phyloP scores from a whole-genome alignment of 2,797 vertebrate genomes.

The Leucoraja ocellata region DNA sequence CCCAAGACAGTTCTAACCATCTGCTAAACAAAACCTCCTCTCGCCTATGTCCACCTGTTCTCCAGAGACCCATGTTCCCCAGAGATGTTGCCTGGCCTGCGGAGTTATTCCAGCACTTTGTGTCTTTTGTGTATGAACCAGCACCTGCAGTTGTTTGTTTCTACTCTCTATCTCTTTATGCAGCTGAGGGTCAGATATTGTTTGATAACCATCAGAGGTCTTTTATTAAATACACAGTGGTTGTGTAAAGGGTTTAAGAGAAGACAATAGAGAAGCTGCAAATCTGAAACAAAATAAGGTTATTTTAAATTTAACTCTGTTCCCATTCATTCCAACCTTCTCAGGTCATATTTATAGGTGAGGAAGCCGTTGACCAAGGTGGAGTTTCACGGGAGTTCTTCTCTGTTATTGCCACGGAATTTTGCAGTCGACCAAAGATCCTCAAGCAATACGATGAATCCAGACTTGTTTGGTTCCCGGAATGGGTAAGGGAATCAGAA shows the following conservation, averaged over 20 bases:
- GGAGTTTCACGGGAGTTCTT: conserved; percentile 52
- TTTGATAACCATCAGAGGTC: background rate
- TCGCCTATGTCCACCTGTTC: no score
- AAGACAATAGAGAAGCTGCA: background rate
- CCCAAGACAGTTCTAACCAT: no score
- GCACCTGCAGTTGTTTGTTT: no score
- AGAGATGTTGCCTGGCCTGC: no score
- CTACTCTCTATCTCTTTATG: background rate
- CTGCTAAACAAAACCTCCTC: no score
- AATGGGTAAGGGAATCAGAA: conserved; percentile 43
- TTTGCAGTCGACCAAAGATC: conserved; percentile 40
- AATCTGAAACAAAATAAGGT: background rate
- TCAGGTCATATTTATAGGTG: conserved; percentile 52
- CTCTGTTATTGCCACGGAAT: conserved; percentile 45
- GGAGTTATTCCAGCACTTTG: no score
- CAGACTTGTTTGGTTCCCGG: conserved; percentile 51
- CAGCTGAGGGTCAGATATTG: background rate
- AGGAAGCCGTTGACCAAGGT: background rate
- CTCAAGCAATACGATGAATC: conserved; percentile 45
- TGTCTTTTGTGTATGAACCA: no score
- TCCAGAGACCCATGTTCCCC: no score
- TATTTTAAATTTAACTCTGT: no score
- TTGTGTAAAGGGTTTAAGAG: background rate
- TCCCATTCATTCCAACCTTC: background rate
- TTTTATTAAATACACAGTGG: background rate